A percentile compares a stretch with the other conserved stretches of the same genome.
These are phyloP conservation scores for Dolomedes plantarius DNA, from an alignment of 2,888 invertebrate genomes.

Conservation along the genomic window DNA sequence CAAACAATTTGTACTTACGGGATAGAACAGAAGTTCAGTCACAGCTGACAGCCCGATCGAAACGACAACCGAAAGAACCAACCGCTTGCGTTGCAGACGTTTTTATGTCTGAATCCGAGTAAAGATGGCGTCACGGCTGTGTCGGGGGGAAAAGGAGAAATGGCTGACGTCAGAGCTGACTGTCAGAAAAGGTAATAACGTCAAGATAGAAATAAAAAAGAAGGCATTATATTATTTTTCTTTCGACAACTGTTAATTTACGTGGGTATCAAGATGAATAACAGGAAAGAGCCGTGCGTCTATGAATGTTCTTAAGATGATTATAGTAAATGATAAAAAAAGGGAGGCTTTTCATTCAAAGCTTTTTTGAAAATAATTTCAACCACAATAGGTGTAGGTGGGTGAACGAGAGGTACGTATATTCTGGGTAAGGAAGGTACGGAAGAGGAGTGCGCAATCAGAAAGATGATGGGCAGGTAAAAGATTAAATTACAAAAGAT, in stretches of 20 bases:
- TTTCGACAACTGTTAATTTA: slow-evolving; percentile 44
- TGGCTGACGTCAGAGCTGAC: neutral
- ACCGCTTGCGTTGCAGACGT: neutral
- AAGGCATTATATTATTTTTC: slow-evolving; percentile 9
- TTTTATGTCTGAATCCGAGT: neutral
- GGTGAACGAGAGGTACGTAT: too few relatives aligned
- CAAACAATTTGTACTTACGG: neutral
- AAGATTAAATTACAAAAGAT: too few relatives aligned
- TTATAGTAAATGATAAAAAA: too few relatives aligned
- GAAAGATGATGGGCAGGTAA: too few relatives aligned
- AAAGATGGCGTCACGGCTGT: neutral
- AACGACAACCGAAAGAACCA: neutral
- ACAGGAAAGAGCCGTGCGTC: slow-evolving; percentile 16
- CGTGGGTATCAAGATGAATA: slow-evolving; percentile 12
- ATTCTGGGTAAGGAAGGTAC: too few relatives aligned
- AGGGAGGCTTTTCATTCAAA: too few relatives aligned
- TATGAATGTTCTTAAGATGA: neutral
- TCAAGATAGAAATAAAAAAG: too few relatives aligned
- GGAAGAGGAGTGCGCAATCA: too few relatives aligned
- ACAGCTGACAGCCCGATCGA: too few relatives aligned
- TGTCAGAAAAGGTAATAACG: neutral
- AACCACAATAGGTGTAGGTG: too few relatives aligned
- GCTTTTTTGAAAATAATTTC: too few relatives aligned
- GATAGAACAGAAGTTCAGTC: too few relatives aligned
- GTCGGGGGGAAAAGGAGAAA: neutral